Percentiles rank a stretch among this genome's conserved stretches.
Evolutionary conservation across 2,113 vertebrate species (phyloP).

Genomic region (Chamaea fasciata): DNA sequence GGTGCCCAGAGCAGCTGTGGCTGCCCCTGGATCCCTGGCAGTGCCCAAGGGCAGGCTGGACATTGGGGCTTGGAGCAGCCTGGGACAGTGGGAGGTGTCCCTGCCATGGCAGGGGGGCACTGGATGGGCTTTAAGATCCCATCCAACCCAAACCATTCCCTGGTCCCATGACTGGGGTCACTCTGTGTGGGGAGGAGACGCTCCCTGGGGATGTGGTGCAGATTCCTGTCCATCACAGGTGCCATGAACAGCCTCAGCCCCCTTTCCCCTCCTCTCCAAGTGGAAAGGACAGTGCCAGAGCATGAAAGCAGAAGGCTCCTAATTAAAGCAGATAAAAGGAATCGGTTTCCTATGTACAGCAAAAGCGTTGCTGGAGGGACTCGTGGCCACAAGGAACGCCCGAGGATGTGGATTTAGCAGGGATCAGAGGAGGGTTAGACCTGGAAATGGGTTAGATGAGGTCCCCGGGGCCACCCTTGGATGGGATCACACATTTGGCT

Average conservation of each 20-base stretch:
- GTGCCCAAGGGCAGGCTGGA: not conserved
- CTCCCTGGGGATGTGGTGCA: not conserved
- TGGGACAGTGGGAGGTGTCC: not conserved
- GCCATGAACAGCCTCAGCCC: not conserved
- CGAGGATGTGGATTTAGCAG: conserved; percentile 31
- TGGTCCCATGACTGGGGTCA: not conserved
- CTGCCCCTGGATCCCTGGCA: not conserved
- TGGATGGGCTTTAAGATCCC: rapidly evolving
- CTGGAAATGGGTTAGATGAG: conserved; percentile 5
- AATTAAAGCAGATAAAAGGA: conserved; percentile 50
- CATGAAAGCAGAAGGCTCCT: not conserved
- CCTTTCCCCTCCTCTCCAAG: not conserved
- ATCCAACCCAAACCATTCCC: not conserved
- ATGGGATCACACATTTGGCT: not conserved
- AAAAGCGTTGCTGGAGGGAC: not conserved
- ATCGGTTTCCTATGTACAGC: not conserved
- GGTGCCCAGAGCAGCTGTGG: not conserved
- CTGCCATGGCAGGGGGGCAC: rapidly evolving
- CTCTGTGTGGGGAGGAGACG: not conserved
- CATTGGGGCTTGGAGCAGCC: not conserved
- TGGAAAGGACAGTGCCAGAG: not conserved
- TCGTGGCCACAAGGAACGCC: not conserved
- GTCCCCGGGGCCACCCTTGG: not conserved
- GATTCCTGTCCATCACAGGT: not conserved
- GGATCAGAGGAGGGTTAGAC: conserved; percentile 27